Evolutionary conservation across 64 coral and sea anemone species (phyloP), one percentile per base, ranked within the genome.

Genomic region (Montipora foliosa): DNA sequence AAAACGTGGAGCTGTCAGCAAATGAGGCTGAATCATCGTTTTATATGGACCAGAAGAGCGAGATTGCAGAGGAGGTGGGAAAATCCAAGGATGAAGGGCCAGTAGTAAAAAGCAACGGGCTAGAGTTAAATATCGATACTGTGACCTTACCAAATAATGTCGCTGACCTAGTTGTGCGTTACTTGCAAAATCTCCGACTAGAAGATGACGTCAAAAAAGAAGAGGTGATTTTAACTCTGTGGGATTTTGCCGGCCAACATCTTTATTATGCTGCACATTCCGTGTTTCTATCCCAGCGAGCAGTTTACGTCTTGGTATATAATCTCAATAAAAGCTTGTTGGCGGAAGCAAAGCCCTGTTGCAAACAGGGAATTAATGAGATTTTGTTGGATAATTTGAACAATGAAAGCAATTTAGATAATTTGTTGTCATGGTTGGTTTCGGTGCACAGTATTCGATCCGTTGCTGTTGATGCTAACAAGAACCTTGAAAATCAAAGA

Each of bases 181-280:
- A 80, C 77, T 81, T 90, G 59, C 52, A 90, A 29, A 11, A 21
- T 20, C 44, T 80, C 22, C 46, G 79, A 19, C 12, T 90, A 14
- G 78, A 90, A 20, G 46, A 90, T 22, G 25, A 45, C 77, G 78
- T 64, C 74, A 89, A 78, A 66, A 8, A 15, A 19, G 47, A 46
- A 58, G 87, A 89, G 45, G 57, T 22, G 21, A 67, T 89, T 16
- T 21, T 89, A 22, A 79, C 68, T 78, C 8, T 89, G 57, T 89
- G 87, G 87, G 87, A 89, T 58, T 89, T 89, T 89, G 87, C 87
- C 8, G 87, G 87, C 4, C 87, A 89, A 58, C 87, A 89, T 16
- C 75, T 89, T 44, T 89, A 89, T 10, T 89, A 89, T 64, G 87
- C 87, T 6, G 78, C 87, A 1, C 87, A 89, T 17, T n/a, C 87